Evolutionary conservation across 2,113 vertebrate genomes (phyloP).

Genomic region (Oostethus manadensis): DNA sequence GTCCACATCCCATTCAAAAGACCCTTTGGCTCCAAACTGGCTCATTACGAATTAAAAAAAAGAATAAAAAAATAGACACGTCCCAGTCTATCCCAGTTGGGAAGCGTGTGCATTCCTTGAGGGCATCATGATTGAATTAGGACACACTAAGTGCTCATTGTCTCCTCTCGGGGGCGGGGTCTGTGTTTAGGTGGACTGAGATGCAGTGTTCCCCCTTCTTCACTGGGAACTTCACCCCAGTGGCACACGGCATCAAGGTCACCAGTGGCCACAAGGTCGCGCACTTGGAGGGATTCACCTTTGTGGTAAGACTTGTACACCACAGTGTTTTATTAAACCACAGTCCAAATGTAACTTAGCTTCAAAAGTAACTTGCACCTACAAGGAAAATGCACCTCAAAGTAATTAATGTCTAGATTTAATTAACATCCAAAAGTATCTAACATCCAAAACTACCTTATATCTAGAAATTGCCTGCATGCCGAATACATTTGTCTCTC

Average conservation of each 20-base stretch:
- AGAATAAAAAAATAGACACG: conserved; percentile 18
- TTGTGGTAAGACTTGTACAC: conserved; percentile 80
- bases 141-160: conserved; percentile 37
- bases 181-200: conserved; percentile 72
- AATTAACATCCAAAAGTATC: not conserved
- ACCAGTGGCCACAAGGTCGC: conserved; percentile 74
- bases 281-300: conserved; percentile 77
- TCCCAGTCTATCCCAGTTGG: conserved; percentile 15
- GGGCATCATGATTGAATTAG: conserved; percentile 63
- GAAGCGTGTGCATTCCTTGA: conserved; percentile 43
- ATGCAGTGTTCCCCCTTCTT: conserved; percentile 79
- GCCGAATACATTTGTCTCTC: not conserved
- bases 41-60: conserved; percentile 24
- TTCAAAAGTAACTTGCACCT: not conserved
- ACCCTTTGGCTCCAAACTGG: conserved; percentile 37
- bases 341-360: not conserved
- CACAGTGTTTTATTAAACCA: no score
- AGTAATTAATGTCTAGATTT: not conserved
- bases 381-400: not conserved
- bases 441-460: not conserved
- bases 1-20: conserved; percentile 35
- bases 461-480: no score
- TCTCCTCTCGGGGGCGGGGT: conserved; percentile 32
- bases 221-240: conserved; percentile 66
- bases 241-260: conserved; percentile 77